Evolutionary conservation across 1,140 invertebrate genomes (phyloP).

Genomic region (Tetraneura akinire): DNA sequence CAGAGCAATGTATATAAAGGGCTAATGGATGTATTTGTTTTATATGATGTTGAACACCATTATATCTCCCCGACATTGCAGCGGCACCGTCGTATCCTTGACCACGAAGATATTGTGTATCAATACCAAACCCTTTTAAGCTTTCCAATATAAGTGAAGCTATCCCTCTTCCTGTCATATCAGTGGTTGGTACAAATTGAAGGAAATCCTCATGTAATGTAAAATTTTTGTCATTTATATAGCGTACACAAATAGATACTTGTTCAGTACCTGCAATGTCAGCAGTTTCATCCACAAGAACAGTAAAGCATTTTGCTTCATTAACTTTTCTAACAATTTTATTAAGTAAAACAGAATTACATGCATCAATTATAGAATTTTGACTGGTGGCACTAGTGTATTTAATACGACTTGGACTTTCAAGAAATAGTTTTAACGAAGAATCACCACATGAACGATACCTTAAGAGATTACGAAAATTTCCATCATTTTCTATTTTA

Average conservation of each 20-base stretch:
- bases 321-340: neutral
- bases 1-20: conserved; percentile 56
- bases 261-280: neutral
- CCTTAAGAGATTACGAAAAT: neutral
- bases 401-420: neutral
- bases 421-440: neutral
- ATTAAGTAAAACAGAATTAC: no score
- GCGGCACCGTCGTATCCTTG: neutral
- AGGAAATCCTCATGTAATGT: neutral
- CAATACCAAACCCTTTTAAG: neutral
- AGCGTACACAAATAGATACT: neutral
- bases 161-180: neutral
- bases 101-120: neutral
- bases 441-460: neutral
- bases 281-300: neutral
- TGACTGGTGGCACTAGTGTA: neutral
- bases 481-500: no score
- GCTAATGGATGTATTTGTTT: conserved; percentile 55
- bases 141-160: neutral
- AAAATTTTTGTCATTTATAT: neutral
- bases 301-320: neutral
- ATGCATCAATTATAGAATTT: neutral
- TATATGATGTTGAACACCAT: conserved; percentile 57
- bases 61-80: conserved; percentile 55
- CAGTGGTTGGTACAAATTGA: neutral